Evolutionary conservation across 2,888 invertebrate genomes (phyloP), one percentile per base, ranked within the genome.

Genomic region (Isotomurus palustris): DNA sequence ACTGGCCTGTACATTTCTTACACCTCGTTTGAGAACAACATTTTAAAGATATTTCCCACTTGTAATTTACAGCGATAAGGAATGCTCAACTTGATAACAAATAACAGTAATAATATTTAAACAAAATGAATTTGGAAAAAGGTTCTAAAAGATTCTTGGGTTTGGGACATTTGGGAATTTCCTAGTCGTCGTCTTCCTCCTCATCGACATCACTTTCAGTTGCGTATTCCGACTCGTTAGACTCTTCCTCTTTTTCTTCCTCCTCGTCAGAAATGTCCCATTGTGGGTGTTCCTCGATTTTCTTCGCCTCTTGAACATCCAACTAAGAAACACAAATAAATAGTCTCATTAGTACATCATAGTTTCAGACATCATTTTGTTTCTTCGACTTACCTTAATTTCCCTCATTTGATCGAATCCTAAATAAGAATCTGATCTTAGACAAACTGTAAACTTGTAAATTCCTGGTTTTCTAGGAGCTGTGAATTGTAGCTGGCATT

Each of bases 221-320:
- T 29, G 84, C 82, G 72, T 83, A 83, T 73, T 85, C 84, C 61
- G 84, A 84, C 71, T 76, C 75, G 45, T 83, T 83, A 65, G 82
- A 80, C 67, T 83, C 82, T 48, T 82, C 81, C 70, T 83, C 80
- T 70, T 82, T 82, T 58, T 87, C 87, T 58, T 87, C 86, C 74
- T 95, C 94, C 48, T 94, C 92, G 73, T 93, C 92, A 67, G 90
- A 89, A 73, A 94, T 88, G 73, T 95, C 92, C 95, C 96, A 96
- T 78, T 95, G 95, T n/a, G 94, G 94, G 78, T 95, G 94, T 73
- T 90, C 87, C 64, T 91, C 89, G 72, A 93, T 84, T 71, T 87
- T 89, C 66, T 91, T 89, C 25, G 95, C 95, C 77, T 94, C 92
- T 77, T 95, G 91, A 62, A 99, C 97, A 76, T 97, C 95, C 77